phyloP scores from a whole-genome alignment of 1,140 invertebrate species.

The Zelostemma sp. region DNA sequence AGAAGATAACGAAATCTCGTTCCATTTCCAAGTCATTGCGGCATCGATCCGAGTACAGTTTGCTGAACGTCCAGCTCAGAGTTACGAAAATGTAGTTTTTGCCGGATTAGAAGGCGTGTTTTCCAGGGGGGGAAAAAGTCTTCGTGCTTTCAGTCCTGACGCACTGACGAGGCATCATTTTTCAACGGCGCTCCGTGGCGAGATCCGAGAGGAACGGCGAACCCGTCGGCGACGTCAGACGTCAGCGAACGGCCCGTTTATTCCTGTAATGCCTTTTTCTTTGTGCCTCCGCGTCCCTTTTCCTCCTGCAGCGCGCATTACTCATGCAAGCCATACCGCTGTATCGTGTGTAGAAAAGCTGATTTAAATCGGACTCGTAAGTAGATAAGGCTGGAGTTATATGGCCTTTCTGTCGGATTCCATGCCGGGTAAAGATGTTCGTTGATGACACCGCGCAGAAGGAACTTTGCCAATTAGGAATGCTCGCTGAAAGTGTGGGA shows the following conservation, averaged over 20 bases:
- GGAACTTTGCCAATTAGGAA: constrained; percentile 19
- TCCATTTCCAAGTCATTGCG: constrained; percentile 10
- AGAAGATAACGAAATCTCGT: constrained; percentile 25
- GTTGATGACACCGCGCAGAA: constrained; percentile 3
- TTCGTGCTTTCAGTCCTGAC: constrained; percentile 57
- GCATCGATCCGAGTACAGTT: constrained; percentile 18
- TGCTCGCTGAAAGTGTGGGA: constrained; percentile 9
- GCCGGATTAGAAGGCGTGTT: constrained; percentile 40
- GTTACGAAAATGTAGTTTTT: constrained; percentile 45
- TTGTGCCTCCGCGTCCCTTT: constrained; percentile 26
- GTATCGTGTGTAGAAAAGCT: constrained; percentile 37
- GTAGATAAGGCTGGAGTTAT: constrained; percentile 21
- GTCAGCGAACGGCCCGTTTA: constrained; percentile 51
- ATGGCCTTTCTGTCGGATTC: constrained; percentile 6
- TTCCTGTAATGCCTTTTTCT: constrained; percentile 43
- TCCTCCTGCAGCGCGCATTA: constrained; percentile 26
- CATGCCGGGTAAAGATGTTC: constrained; percentile 24
- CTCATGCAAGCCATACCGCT: constrained; percentile 43
- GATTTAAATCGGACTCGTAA: constrained; percentile 17
- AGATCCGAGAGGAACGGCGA: constrained; percentile 42
- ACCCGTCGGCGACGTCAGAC: constrained; percentile 62
- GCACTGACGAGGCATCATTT: constrained; percentile 61
- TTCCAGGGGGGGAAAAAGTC: constrained; percentile 42
- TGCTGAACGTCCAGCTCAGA: constrained; percentile 16
- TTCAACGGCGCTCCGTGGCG: constrained; percentile 58